These are phyloP conservation scores for Glyphotaelius pellucidus DNA, from an alignment of 2,888 invertebrate genomes.

Conservation along the genomic window DNA sequence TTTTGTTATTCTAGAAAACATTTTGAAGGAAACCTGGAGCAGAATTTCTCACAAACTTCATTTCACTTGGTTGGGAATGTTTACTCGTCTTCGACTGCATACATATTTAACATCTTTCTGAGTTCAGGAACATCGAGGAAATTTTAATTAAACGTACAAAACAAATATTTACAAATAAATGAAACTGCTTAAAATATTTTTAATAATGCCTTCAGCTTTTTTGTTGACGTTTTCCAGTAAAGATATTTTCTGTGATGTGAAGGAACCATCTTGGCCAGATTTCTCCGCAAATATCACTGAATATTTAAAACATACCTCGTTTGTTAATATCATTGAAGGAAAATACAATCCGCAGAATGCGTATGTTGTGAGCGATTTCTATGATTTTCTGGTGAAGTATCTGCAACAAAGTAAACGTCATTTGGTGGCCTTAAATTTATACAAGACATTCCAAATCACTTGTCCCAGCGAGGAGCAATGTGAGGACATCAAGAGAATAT, in stretches of 20 bases:
- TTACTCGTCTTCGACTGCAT: background rate
- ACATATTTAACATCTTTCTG: background rate
- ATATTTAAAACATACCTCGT: slow-evolving; percentile 16
- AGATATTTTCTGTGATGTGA: background rate
- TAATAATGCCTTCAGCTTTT: background rate
- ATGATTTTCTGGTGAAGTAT: slow-evolving; percentile 22
- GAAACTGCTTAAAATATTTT: background rate
- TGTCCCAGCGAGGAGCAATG: background rate
- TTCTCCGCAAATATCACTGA: background rate
- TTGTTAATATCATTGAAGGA: slow-evolving; percentile 18
- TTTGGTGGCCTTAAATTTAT: background rate
- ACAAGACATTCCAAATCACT: background rate
- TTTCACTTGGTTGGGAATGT: background rate
- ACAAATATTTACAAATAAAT: background rate
- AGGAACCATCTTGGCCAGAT: slow-evolving; percentile 11
- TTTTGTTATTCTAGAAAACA: background rate
- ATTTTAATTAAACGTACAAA: background rate
- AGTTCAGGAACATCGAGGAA: background rate
- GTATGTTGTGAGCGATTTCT: slow-evolving; percentile 27
- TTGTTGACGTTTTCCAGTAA: background rate
- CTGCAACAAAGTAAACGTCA: background rate
- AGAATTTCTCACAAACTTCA: background rate
- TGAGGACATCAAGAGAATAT: background rate
- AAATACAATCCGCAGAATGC: background rate
- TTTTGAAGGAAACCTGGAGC: background rate